Evolutionary conservation across 2,113 vertebrate genomes (phyloP).

Genomic region (Microtus montanus): DNA sequence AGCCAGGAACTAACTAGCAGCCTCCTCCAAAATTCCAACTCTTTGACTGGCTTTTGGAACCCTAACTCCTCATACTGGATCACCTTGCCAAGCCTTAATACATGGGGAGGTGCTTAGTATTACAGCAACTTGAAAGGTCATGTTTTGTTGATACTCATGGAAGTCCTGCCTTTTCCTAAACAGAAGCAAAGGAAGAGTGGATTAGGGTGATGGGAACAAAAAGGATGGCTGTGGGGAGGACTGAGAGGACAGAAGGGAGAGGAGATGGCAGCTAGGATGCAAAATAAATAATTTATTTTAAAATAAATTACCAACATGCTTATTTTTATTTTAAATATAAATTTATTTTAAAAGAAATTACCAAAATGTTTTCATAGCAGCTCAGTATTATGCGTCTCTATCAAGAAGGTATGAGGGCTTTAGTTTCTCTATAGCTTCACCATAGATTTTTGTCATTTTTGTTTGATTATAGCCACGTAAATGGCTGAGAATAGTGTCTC

Average conservation of each 20-base stretch:
- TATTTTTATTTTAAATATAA: too few species aligned
- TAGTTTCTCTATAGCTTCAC: not conserved
- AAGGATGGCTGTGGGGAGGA: too few species aligned
- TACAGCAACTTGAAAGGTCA: too few species aligned
- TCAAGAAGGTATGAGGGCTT: not conserved
- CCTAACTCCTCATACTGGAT: not conserved
- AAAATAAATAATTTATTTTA: not conserved
- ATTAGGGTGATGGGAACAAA: not conserved
- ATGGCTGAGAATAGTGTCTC: not conserved
- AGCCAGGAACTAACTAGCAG: too few species aligned
- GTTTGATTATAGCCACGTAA: not conserved
- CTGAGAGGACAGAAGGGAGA: not conserved
- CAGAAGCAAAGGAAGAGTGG: not conserved
- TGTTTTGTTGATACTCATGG: not conserved
- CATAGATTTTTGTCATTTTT: not conserved
- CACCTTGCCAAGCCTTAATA: not conserved
- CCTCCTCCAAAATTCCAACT: not conserved
- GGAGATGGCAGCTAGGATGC: not conserved
- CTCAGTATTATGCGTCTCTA: not conserved
- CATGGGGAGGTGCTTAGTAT: not conserved
- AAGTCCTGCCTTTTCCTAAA: not conserved
- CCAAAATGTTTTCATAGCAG: not conserved
- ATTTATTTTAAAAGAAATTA: not conserved
- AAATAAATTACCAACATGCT: too few species aligned
- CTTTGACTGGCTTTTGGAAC: not conserved